Percentiles rank a stretch among this genome's conserved stretches.
phyloP scores from a whole-genome alignment of 37 sponge, comb jelly and placozoan genomes.

The Ephydatia muelleri region DNA sequence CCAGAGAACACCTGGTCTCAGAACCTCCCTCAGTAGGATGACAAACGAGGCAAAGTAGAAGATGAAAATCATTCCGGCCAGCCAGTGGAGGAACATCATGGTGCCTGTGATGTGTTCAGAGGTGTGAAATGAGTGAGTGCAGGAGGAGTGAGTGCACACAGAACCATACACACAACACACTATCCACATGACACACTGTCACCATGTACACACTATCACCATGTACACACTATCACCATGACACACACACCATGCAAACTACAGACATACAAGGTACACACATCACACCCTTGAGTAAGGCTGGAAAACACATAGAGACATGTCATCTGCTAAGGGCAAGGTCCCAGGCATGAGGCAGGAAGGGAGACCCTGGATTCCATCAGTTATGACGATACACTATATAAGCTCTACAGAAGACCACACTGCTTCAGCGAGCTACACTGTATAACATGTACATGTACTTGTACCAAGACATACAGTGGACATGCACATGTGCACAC shows the following conservation, averaged over 20 bases:
- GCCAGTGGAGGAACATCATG: slow-evolving; percentile 93
- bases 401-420: too few relatives aligned
- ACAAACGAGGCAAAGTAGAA: slow-evolving; percentile 98
- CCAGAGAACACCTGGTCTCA: slow-evolving; percentile 96
- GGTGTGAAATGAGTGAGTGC: too few relatives aligned
- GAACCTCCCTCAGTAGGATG: slow-evolving; percentile 85
- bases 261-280: too few relatives aligned
- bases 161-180: too few relatives aligned
- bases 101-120: slow-evolving; percentile 62
- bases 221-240: too few relatives aligned
- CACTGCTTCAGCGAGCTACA: too few relatives aligned
- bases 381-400: too few relatives aligned
- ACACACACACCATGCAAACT: background rate
- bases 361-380: too few relatives aligned
- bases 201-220: background rate
- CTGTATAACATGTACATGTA: too few relatives aligned
- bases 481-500: too few relatives aligned
- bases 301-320: background rate
- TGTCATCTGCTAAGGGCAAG: background rate
- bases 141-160: background rate
- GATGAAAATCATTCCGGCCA: slow-evolving; percentile 93
- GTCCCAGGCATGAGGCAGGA: slow-evolving; percentile 3
- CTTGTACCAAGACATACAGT: too few relatives aligned
- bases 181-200: too few relatives aligned
- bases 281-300: background rate